Base-by-base conservation (phyloP, 2,888 invertebrate species). In the Neria commutata region DNA sequence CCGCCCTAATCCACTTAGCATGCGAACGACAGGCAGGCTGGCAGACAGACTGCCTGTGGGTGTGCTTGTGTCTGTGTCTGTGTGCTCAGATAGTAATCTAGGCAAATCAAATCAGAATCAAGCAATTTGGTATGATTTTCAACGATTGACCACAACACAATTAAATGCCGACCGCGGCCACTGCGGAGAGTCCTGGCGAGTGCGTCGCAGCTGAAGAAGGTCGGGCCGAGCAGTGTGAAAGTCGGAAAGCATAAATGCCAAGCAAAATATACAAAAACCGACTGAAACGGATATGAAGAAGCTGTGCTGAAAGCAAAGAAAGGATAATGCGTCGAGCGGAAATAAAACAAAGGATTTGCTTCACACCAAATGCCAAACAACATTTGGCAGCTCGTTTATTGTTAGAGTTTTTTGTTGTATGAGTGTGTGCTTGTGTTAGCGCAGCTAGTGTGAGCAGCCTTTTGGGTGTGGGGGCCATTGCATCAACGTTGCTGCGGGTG, bases 21-120 rank as follows among this genome's bases (percentile, higher is more conserved):
- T 49, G 68, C 61, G 54, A 59, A 66, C 54, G 48, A 51, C 54
- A 54, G 51, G 14, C 10, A n/a, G n/a, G n/a, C n/a, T n/a, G 16
- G 16, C 40, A 40, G 19, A 40, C 33, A 33, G 33, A 10, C 6
- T 33, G 8, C 14, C 6, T 33, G 33, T 33, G 14, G 6, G 8
- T 33, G 33, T 33, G 14, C 14, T 14, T 33, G 33, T 33, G 14
- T 33, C 33, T 33, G 33, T 33, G 14, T 33, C 33, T 33, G 33
- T 33, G 33, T 33, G 47, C 26, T 14, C 54, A 67, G 69, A 64
- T 74, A 67, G 65, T 73, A 75, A 72, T 71, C 76, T 68, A 67
- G 63, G 64, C 76, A 75, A 77, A 77, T 77, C 75, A 77, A 74
- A 74, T 76, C 72, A 76, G 76, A 73, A 72, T 74, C 74, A 77